phyloP scores from a whole-genome alignment of 2,888 invertebrate genomes.

The Diplolepis rosae region DNA sequence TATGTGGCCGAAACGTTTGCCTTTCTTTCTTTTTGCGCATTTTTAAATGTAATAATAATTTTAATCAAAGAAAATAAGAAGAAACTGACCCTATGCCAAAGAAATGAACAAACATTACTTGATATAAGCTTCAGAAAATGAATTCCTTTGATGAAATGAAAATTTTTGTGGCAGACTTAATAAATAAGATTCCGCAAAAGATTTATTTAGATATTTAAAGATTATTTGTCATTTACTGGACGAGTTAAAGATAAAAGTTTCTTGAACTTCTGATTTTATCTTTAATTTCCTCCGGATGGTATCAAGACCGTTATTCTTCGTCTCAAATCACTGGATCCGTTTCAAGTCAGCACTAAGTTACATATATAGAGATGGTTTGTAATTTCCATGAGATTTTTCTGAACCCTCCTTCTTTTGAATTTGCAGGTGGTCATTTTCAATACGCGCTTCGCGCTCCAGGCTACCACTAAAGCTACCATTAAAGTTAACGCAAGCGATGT shows the following conservation, averaged over 20 bases:
- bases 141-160: neutral
- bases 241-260: no score
- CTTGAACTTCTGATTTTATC: no score
- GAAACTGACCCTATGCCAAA: no score
- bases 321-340: slow-evolving; percentile 19
- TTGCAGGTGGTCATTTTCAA: slow-evolving; percentile 19
- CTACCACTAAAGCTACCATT: neutral
- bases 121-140: neutral
- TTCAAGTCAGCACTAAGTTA: slow-evolving; percentile 8
- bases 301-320: slow-evolving; percentile 5
- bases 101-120: no score
- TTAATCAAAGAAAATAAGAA: no score
- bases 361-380: neutral
- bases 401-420: neutral
- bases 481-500: slow-evolving; percentile 1
- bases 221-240: no score
- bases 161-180: neutral
- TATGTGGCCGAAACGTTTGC: no score
- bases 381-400: neutral
- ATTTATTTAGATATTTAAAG: neutral
- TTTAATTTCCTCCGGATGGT: neutral
- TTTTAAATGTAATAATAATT: no score
- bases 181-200: neutral
- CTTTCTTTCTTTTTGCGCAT: no score
- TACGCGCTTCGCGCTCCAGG: neutral